A percentile compares a stretch with the other conserved stretches of the same genome.
Evolutionary conservation across 2,797 vertebrate genomes (phyloP).

Genomic region (Pachyuromys duprasi): DNA sequence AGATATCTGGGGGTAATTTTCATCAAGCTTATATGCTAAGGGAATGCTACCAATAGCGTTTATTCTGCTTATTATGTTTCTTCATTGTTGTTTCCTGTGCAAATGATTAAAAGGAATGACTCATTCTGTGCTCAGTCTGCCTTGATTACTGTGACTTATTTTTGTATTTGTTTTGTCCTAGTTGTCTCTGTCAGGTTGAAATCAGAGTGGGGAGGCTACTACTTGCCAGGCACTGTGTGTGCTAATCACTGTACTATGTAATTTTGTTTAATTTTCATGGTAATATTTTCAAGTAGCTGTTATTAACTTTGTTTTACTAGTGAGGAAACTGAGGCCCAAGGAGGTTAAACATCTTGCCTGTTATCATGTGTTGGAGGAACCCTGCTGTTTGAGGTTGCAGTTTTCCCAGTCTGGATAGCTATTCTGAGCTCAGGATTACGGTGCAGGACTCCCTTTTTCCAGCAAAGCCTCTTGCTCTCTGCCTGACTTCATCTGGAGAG

Average conservation of each 20-base stretch:
- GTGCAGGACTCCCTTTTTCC: no score
- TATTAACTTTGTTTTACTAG: conserved; percentile 56
- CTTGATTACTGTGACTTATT: conserved; percentile 77
- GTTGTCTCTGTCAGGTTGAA: conserved; percentile 73
- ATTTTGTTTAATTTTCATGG: conserved; percentile 73
- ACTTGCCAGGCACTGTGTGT: conserved; percentile 67
- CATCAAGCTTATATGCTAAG: conserved; percentile 62
- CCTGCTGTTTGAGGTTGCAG: no score
- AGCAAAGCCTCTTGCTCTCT: no score
- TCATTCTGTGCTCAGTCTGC: conserved; percentile 62
- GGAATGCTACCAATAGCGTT: conserved; percentile 57
- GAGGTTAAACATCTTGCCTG: conserved; percentile 37
- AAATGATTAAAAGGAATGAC: conserved; percentile 71
- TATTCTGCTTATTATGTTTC: conserved; percentile 70
- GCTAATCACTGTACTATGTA: conserved; percentile 59
- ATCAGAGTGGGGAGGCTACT: conserved; percentile 64
- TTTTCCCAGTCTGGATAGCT: no score
- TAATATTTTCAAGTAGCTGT: conserved; percentile 64
- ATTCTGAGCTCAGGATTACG: no score
- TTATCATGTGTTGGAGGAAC: no score
- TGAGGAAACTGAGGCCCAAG: conserved; percentile 67
- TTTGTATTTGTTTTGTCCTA: conserved; percentile 80
- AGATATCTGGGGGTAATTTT: conserved; percentile 68
- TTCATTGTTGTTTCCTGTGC: conserved; percentile 79
- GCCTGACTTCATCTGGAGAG: no score